Conservation (phyloP, 2,113 vertebrate genomes). For the Procapra przewalskii region DNA sequence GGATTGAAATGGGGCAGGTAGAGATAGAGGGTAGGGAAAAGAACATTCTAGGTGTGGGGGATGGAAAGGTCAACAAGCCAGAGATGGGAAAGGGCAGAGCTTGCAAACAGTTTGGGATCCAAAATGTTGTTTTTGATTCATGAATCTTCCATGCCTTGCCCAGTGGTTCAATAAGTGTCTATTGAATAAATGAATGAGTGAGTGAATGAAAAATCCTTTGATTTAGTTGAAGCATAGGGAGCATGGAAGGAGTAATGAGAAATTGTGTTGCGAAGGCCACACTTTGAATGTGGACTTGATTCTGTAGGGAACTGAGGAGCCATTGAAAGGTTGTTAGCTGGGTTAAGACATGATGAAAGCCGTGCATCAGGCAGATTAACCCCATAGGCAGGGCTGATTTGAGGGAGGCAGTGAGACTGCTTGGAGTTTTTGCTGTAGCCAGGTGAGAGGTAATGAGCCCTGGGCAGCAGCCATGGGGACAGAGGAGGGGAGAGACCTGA, state of each 20-base stretch:
- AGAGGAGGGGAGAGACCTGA: neutral
- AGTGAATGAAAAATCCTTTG: neutral
- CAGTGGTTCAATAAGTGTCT: neutral
- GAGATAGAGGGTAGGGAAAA: rapidly evolving
- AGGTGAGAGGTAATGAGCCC: constrained; percentile 38
- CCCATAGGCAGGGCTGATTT: neutral
- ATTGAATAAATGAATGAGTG: neutral
- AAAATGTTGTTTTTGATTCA: neutral
- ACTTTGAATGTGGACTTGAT: neutral
- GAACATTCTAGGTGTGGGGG: neutral
- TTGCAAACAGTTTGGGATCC: neutral
- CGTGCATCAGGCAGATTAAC: constrained; percentile 3
- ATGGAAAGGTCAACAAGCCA: neutral
- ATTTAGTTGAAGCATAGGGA: neutral
- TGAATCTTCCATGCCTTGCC: neutral
- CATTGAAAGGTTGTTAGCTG: neutral
- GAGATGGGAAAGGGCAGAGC: neutral
- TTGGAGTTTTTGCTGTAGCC: neutral
- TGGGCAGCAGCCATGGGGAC: neutral
- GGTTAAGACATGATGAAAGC: neutral
- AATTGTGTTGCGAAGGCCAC: neutral
- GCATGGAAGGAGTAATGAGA: constrained; percentile 6
- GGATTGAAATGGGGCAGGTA: neutral
- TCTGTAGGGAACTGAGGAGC: neutral
- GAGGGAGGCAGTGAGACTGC: neutral